phyloP scores from a whole-genome alignment of 2,113 vertebrate genomes.

The Ranitomeya imitator region DNA sequence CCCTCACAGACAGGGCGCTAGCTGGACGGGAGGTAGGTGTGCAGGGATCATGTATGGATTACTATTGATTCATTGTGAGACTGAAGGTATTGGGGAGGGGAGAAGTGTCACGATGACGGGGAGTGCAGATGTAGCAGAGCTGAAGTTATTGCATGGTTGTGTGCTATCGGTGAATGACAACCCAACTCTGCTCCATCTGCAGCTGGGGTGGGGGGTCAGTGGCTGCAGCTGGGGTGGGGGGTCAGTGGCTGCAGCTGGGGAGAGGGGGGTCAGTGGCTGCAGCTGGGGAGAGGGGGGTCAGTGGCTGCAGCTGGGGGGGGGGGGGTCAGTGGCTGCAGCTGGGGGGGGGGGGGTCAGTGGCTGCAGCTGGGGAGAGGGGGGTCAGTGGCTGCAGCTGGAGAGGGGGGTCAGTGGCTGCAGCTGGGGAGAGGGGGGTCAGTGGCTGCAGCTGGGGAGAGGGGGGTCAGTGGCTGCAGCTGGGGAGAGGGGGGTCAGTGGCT shows the following conservation, averaged over 20 bases:
- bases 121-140: not conserved
- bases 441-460: too few relatives aligned
- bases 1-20: constrained; percentile 21
- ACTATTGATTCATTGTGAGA: not conserved
- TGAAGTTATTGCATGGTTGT: not conserved
- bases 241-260: too few relatives aligned
- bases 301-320: not conserved
- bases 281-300: too few relatives aligned
- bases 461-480: too few relatives aligned
- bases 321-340: too few relatives aligned
- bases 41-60: not conserved
- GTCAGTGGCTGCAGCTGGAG: not conserved
- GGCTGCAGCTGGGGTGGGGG: not conserved
- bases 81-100: not conserved
- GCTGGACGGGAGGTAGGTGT: constrained; percentile 35
- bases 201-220: not conserved
- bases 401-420: too few relatives aligned
- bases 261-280: too few relatives aligned
- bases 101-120: not conserved
- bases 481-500: too few relatives aligned
- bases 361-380: too few relatives aligned
- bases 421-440: too few relatives aligned
- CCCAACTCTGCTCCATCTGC: not conserved
- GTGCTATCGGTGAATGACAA: not conserved
- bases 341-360: too few relatives aligned